Percentiles rank a stretch among this genome's conserved stretches.
These are phyloP conservation scores for Drosophila anomalata DNA, from an alignment of 2,888 invertebrate genomes.

Conservation along the genomic window DNA sequence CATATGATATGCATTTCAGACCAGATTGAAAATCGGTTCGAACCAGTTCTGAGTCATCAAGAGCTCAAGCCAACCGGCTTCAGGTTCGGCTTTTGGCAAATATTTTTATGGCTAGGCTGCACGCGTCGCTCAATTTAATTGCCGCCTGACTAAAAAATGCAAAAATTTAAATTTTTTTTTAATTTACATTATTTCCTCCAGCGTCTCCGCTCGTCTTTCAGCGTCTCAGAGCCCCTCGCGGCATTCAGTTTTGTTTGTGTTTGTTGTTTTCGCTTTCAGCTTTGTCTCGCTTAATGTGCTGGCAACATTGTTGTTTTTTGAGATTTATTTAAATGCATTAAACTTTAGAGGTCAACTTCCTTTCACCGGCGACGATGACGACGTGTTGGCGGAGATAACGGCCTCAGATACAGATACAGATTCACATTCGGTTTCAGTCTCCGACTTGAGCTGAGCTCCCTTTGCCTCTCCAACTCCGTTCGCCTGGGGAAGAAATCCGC, in stretches of 20 bases:
- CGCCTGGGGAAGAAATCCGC: slow-evolving; percentile 45
- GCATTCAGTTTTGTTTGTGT: slow-evolving; percentile 8
- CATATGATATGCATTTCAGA: slow-evolving; percentile 7
- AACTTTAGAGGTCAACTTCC: slow-evolving; percentile 82
- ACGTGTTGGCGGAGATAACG: slow-evolving; percentile 66
- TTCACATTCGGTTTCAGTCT: slow-evolving; percentile 20
- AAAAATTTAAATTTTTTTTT: slow-evolving; percentile 61
- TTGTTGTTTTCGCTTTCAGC: slow-evolving; percentile 71
- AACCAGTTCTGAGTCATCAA: slow-evolving; percentile 48
- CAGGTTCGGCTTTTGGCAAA: slow-evolving; percentile 30
- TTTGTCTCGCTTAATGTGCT: slow-evolving; percentile 64
- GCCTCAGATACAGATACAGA: slow-evolving; percentile 39
- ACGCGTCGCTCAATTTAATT: slow-evolving; percentile 73
- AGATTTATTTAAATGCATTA: slow-evolving; percentile 81
- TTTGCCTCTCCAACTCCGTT: slow-evolving; percentile 1
- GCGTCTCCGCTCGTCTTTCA: background rate
- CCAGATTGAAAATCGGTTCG: slow-evolving; percentile 34
- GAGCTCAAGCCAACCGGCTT: slow-evolving; percentile 34
- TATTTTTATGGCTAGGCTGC: slow-evolving; percentile 70
- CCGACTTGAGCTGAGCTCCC: slow-evolving; percentile 3
- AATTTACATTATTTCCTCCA: slow-evolving; percentile 37
- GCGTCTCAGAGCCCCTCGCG: slow-evolving; percentile 3
- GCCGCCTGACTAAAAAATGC: slow-evolving; percentile 66
- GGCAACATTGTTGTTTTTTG: slow-evolving; percentile 33
- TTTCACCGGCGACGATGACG: slow-evolving; percentile 69